Evolutionary conservation across 2,113 vertebrate species (phyloP).

Genomic region (Corythaixoides concolor): DNA sequence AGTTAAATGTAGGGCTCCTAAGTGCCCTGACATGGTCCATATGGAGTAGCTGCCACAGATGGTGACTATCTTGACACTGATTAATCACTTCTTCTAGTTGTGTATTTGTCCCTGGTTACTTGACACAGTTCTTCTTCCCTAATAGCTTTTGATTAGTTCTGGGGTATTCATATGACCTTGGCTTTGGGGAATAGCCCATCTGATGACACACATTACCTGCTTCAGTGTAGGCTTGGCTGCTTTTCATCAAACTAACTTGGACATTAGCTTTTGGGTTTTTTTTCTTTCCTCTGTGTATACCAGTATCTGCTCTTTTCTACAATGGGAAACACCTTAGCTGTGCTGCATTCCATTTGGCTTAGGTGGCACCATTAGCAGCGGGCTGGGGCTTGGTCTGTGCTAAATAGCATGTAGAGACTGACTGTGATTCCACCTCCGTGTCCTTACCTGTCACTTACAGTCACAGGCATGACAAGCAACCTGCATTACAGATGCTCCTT

Average conservation of each 20-base stretch:
- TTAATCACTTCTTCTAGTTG: constrained; percentile 49
- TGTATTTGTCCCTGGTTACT: constrained; percentile 47
- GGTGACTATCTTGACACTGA: constrained; percentile 58
- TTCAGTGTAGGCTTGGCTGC: not conserved
- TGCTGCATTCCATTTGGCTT: not conserved
- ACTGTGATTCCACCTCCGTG: not conserved
- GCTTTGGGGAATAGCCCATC: constrained; percentile 37
- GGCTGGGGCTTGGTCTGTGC: not conserved
- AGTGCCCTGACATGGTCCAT: constrained; percentile 42
- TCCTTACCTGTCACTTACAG: not conserved
- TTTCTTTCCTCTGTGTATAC: not conserved
- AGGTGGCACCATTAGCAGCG: not conserved
- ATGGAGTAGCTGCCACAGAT: constrained; percentile 60
- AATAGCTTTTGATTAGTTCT: constrained; percentile 58
- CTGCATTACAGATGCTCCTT: not conserved
- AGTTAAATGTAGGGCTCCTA: constrained; percentile 43
- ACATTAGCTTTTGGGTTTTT: not conserved
- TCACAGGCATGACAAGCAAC: not conserved
- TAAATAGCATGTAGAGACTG: not conserved
- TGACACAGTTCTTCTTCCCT: constrained; percentile 65
- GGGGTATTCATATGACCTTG: constrained; percentile 4
- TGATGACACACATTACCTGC: not conserved
- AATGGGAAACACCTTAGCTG: not conserved
- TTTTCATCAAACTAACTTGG: not conserved
- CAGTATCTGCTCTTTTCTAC: not conserved